Percentiles rank a stretch among this genome's conserved stretches.
These are phyloP conservation scores for Bujurquina vittata DNA, from an alignment of 2,113 vertebrate genomes.

Conservation along the genomic window DNA sequence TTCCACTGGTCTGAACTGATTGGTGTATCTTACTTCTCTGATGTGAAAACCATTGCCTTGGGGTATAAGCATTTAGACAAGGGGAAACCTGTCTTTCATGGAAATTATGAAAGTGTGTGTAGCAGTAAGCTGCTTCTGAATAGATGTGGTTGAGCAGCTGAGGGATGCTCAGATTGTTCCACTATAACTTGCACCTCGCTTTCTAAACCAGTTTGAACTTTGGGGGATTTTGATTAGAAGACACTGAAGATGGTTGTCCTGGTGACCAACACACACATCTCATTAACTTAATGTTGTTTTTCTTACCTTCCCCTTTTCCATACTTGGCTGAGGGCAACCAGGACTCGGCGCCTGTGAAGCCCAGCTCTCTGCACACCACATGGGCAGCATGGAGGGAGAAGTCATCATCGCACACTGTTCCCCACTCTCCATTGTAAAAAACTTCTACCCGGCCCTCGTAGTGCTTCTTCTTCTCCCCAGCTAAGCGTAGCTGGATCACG, in stretches of 20 bases:
- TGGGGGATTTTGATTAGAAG: not conserved
- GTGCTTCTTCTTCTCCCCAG: conserved; percentile 89
- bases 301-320: conserved; percentile 90
- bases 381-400: conserved; percentile 90
- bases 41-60: conserved; percentile 61
- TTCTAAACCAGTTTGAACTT: not conserved
- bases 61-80: conserved; percentile 41
- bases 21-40: conserved; percentile 35
- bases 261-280: not conserved
- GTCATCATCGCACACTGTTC: conserved; percentile 94
- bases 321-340: conserved; percentile 90
- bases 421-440: conserved; percentile 89
- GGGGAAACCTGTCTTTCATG: conserved; percentile 45
- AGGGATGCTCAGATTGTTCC: conserved; percentile 4
- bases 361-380: conserved; percentile 90
- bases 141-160: not conserved
- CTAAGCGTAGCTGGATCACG: conserved; percentile 88
- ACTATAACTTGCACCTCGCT: not conserved
- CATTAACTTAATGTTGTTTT: not conserved
- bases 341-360: conserved; percentile 85
- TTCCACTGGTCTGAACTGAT: conserved; percentile 21
- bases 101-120: conserved; percentile 31
- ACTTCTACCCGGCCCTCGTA: conserved; percentile 94
- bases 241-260: not conserved
- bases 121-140: conserved; percentile 7